A percentile compares a stretch with the other conserved stretches of the same genome.
Evolutionary conservation across 2,888 invertebrate species (phyloP).

Genomic region (Notodonta ziczac): DNA sequence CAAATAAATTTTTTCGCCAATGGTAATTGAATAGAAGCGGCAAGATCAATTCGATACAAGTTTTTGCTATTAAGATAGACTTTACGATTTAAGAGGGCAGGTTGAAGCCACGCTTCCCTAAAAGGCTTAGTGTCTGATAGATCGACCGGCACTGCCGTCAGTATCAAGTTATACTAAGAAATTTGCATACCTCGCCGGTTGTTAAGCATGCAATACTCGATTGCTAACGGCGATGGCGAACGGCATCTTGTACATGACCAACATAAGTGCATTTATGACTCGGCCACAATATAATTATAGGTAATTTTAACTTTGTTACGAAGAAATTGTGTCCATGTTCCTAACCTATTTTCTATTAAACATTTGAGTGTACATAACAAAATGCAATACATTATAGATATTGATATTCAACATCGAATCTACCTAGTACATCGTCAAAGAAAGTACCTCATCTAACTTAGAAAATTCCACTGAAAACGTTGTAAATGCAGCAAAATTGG

Average conservation of each 20-base stretch:
- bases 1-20: conserved; percentile 58
- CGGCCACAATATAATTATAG: neutral
- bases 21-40: conserved; percentile 56
- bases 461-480: no score
- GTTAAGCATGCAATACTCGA: conserved; percentile 71
- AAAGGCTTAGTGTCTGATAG: conserved; percentile 60
- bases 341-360: no score
- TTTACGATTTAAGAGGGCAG: conserved; percentile 46
- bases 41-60: conserved; percentile 50
- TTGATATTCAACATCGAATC: no score
- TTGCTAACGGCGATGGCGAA: conserved; percentile 68
- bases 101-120: conserved; percentile 58
- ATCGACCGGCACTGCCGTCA: conserved; percentile 44
- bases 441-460: no score
- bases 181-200: conserved; percentile 56
- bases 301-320: no score
- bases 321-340: no score
- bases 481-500: conserved; percentile 31
- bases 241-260: conserved; percentile 46
- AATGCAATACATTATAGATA: no score
- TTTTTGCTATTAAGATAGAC: conserved; percentile 53
- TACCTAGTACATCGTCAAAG: no score
- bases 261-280: conserved; percentile 17
- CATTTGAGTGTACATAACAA: no score
- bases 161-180: conserved; percentile 55